Evolutionary conservation across 2,888 invertebrate genomes (phyloP).

Genomic region (Leptothorax acervorum): DNA sequence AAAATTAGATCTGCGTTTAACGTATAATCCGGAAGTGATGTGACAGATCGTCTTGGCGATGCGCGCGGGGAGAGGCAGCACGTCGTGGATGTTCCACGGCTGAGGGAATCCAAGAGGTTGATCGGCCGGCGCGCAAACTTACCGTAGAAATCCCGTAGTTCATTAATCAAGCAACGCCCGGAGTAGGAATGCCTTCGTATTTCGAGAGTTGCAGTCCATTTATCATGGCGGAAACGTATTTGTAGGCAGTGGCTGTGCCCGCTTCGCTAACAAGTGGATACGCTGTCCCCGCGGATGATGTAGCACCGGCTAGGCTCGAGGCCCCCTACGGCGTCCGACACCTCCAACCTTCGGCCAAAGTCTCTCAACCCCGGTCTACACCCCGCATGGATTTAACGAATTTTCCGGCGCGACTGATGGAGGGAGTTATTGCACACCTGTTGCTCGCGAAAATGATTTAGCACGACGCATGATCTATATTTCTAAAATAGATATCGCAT

Average conservation of each 20-base stretch:
- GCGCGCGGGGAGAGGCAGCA: constrained; percentile 10
- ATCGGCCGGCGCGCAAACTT: constrained; percentile 68
- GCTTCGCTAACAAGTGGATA: constrained; percentile 85
- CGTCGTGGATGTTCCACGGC: constrained; percentile 46
- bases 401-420: constrained; percentile 49
- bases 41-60: constrained; percentile 12
- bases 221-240: constrained; percentile 83
- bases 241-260: constrained; percentile 83
- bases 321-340: constrained; percentile 84
- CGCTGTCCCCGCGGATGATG: constrained; percentile 84
- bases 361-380: constrained; percentile 59
- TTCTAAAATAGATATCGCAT: not conserved
- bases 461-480: not conserved
- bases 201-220: constrained; percentile 85
- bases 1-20: constrained; percentile 10
- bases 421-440: constrained; percentile 11
- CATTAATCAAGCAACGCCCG: constrained; percentile 84
- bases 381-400: constrained; percentile 66
- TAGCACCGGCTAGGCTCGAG: constrained; percentile 82
- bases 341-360: constrained; percentile 81
- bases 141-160: constrained; percentile 82
- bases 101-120: constrained; percentile 65
- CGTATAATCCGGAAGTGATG: constrained; percentile 33
- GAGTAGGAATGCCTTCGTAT: constrained; percentile 84
- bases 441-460: not conserved